Conservation (phyloP, 2,113 vertebrate genomes). For the Acrocephalus kingi region DNA sequence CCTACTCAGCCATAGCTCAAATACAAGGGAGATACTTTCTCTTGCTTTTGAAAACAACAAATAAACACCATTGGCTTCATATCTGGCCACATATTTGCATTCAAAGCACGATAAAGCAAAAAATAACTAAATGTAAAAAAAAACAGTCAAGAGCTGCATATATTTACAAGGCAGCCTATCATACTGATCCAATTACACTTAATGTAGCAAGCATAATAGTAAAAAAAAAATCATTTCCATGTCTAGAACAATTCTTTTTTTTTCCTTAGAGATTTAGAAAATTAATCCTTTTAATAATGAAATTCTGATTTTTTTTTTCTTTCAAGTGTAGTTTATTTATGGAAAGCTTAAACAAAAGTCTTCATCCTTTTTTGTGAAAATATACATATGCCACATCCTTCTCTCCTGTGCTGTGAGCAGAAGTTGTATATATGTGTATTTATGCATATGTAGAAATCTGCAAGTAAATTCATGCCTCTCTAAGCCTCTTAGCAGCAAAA, state of each 20-base stretch:
- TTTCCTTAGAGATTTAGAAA: not conserved
- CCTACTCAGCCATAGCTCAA: not conserved
- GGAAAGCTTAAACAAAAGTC: not conserved
- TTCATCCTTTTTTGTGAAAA: not conserved
- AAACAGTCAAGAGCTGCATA: not conserved
- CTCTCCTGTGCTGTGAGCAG: not conserved
- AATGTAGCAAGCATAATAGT: not conserved
- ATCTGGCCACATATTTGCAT: not conserved
- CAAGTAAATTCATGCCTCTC: not conserved
- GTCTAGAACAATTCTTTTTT: not conserved
- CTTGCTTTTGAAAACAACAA: not conserved
- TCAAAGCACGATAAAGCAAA: not conserved
- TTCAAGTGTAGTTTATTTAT: not conserved
- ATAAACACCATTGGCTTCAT: slow-evolving; percentile 24
- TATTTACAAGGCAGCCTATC: not conserved
- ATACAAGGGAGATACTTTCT: not conserved
- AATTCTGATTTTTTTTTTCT: not conserved
- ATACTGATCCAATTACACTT: not conserved
- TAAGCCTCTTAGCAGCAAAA: not conserved
- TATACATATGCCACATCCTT: not conserved
- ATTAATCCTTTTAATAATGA: not conserved
- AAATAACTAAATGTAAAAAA: not conserved
- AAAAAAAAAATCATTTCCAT: not conserved
- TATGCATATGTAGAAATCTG: not conserved
- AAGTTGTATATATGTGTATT: not conserved